Base-by-base conservation (phyloP, 2,797 vertebrate species). In the Sarcophilus harrisii region DNA sequence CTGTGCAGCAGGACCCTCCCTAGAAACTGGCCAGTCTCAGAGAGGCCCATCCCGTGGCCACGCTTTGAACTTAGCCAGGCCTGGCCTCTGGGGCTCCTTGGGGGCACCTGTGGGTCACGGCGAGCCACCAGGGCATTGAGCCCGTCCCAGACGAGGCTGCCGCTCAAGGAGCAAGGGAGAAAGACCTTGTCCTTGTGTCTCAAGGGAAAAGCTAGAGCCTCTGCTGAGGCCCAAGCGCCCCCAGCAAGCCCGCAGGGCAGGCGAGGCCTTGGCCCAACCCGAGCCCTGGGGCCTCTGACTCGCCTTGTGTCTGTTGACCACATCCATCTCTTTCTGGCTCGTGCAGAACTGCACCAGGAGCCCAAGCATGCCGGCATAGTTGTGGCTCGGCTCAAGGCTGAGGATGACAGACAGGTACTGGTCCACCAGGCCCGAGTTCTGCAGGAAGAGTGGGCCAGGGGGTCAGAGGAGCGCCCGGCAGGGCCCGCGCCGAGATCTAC, bases 281-380 rank as follows among this genome's bases (percentile, higher is more conserved):
- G 11, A 18, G 0, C 90, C 90, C 93, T 1, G 6, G 0, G 2
- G 12, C 58, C 57, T n/a, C 62, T 10, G 30, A 94, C 98, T 94
- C 95, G 99, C 99, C 99, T 99, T 99, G 96, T 99, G 99, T 96
- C 98, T 99, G 95, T 98, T 99, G 95, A 99, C 98, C 92, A 99
- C 98, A 0, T 98, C 98, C n/a, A 98, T 98, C 97, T 99, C 99
- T 96, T 99, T 99, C 96, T 99, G 99, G 91, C 98, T 96, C 0
- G 99, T 98, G 98, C 99, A 99, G 98, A 99, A 99, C 97, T 99
- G 99, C 29, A 99, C 98, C 97, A 99, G 99, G 94, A 99, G 98
- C 2, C 99, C 99, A 94, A 99, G 98, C 99, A 99, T 98, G 57
- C 98, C 99, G 49, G 99, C 98, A 0, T 99, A 99, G 94, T 97